Evolutionary conservation across 2,888 invertebrate species (phyloP), one percentile per base, ranked within the genome.

Genomic region (Tigriopus californicus): DNA sequence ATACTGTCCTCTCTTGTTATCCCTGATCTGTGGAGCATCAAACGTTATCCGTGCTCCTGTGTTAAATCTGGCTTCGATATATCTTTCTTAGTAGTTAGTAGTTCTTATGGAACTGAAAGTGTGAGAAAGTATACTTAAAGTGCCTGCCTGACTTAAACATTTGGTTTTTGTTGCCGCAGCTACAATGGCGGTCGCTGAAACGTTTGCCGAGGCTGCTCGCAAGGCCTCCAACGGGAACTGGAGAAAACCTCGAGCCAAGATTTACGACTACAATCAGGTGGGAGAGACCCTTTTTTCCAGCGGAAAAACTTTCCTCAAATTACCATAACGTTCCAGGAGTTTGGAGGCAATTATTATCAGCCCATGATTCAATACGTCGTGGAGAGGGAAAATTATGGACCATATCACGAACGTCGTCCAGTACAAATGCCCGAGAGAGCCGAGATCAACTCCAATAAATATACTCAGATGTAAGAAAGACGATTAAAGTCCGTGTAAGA

Each of bases 261-360:
- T 56, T 46, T 56, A 56, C 44, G 56, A 56, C 15, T 56, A 56
- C 41, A 56, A 56, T 20, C 42, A 56, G 12, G 54, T 54, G 15
- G 10, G 20, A 4, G 10, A 52, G 24, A 52, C 22, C 15, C 25
- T 4, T 11, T n/a, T 1, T 18, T 51, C 13, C 22, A 51, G 3
- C 24, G n/a, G n/a, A n/a, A n/a, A 51, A 22, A 24, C n/a, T 11
- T 47, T 33, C 3, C 8, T 8, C 33, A 11, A 15, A 44, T 44
- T 44, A n/a, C n/a, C n/a, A n/a, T 51, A 8, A 20, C 6, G 12
- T 41, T 41, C 15, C 12, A 54, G 46, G 56, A 56, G 5, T 20
- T 56, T 42, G 56, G 56, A 13, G 25, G 56, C 20, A 56, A 56
- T 44, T 56, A 56, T 11, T 56, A 56, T 25, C 56, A 56, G 18